Percentiles rank a stretch among this genome's conserved stretches.
phyloP scores from a whole-genome alignment of 2,113 vertebrate species.

The Ceyx margarethae region DNA sequence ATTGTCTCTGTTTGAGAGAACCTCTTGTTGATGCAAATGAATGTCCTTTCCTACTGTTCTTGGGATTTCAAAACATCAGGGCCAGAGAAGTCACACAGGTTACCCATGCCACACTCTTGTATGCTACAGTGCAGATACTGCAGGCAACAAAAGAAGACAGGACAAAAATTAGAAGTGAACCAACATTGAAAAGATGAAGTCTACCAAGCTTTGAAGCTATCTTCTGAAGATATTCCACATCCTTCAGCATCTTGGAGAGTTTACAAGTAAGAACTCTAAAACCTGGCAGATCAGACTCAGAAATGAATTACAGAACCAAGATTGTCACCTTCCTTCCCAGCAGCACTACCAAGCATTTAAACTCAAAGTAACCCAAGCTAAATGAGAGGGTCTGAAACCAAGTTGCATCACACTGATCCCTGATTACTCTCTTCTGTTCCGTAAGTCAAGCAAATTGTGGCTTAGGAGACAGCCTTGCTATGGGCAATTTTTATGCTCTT shows the following conservation, averaged over 20 bases:
- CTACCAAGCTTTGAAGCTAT: background rate
- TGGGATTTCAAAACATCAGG: background rate
- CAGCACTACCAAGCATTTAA: background rate
- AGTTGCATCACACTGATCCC: background rate
- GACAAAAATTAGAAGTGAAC: background rate
- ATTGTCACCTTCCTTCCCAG: background rate
- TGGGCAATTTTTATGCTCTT: background rate
- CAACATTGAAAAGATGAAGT: background rate
- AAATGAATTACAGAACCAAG: background rate
- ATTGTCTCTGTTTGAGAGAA: background rate
- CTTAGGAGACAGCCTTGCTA: background rate
- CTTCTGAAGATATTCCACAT: background rate
- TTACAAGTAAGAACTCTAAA: background rate
- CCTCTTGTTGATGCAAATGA: background rate
- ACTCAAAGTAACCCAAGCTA: background rate
- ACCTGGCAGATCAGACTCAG: background rate
- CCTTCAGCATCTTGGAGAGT: background rate
- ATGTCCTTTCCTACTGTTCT: background rate
- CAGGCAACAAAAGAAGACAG: background rate
- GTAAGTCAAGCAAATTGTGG: background rate
- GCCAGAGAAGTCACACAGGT: background rate
- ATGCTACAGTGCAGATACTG: rapidly evolving
- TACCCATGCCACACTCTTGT: background rate
- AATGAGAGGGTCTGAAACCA: background rate
- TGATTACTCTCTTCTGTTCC: background rate